Evolutionary conservation across 2,113 vertebrate species (phyloP), one percentile per base, ranked within the genome.

Genomic region (Trachemys scripta): DNA sequence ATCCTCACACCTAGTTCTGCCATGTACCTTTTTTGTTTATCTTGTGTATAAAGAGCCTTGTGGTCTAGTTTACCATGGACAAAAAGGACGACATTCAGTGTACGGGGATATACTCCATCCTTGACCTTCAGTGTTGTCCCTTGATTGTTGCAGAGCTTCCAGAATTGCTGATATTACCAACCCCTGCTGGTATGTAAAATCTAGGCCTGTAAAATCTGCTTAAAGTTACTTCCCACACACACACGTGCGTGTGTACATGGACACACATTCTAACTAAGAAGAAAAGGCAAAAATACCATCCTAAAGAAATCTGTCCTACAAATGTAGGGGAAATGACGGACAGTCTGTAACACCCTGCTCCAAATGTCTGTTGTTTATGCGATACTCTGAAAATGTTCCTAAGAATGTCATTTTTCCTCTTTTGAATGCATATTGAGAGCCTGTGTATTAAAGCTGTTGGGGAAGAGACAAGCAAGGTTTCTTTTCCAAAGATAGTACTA

Each of bases 231-330:
- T 1, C 78, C n/a, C n/a, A 65, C 84, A 19, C 22, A 5, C 4
- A 6, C 62, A n/a, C 12, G 10, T 47, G 10, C 29, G 20, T 24
- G 29, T 29, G 59, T 31, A 62, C 29, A 35, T 29, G 13, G 31
- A 65, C 31, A 35, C 59, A 35, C 29, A 91, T 93, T 92, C 88
- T 85, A 85, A 1, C 85, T 2, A 94, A 45, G 53, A 94, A 8
- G 51, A 83, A 87, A 86, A 84, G 1, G 42, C 72, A 83, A 93
- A 90, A 92, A 72, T 94, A 90, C 57, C 84, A 72, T 92, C 92
- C 90, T 50, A 83, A 94, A 95, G 89, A 38, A 38, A 38, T 38
- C 65, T 72, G 19, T 38, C n/a, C 65, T 72, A 20, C 35, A 72
- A 20, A 72, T 38, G 89, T 87, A 5, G 84, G 83, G 50, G 90